phyloP scores from a whole-genome alignment of 2,113 vertebrate species.

The Orycteropus afer region DNA sequence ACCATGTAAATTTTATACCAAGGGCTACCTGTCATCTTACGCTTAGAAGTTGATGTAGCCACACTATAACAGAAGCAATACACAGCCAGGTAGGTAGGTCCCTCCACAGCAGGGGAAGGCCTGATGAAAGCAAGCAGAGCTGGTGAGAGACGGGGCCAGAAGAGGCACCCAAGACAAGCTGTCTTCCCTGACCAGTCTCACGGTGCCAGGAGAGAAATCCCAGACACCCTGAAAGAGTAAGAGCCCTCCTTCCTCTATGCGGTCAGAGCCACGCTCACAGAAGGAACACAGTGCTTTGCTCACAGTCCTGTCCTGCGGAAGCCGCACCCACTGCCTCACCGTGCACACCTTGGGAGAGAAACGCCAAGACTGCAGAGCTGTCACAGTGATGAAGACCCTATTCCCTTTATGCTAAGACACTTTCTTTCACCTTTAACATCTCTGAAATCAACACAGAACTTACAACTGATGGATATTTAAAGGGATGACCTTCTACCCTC shows the following conservation, averaged over 20 bases:
- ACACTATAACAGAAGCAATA: too few species aligned
- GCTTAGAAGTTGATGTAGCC: background rate
- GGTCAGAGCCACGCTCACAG: background rate
- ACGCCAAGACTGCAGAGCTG: background rate
- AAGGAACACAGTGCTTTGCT: background rate
- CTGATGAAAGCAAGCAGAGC: background rate
- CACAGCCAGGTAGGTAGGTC: background rate
- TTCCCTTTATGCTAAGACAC: background rate
- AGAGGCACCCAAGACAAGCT: background rate
- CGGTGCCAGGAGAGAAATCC: background rate
- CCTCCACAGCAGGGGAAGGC: background rate
- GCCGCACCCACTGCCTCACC: background rate
- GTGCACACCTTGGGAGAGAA: background rate
- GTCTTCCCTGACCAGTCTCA: background rate
- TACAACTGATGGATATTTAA: background rate
- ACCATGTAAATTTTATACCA: background rate
- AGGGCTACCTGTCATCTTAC: background rate
- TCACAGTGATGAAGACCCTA: background rate
- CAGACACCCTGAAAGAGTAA: background rate
- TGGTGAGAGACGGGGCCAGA: background rate
- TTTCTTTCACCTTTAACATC: background rate
- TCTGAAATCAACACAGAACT: slow-evolving; percentile 42
- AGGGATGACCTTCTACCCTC: background rate
- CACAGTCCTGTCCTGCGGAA: background rate
- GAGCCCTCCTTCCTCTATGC: too few species aligned